phyloP scores from a whole-genome alignment of 2,888 invertebrate genomes.

The Siphlonurus alternatus region DNA sequence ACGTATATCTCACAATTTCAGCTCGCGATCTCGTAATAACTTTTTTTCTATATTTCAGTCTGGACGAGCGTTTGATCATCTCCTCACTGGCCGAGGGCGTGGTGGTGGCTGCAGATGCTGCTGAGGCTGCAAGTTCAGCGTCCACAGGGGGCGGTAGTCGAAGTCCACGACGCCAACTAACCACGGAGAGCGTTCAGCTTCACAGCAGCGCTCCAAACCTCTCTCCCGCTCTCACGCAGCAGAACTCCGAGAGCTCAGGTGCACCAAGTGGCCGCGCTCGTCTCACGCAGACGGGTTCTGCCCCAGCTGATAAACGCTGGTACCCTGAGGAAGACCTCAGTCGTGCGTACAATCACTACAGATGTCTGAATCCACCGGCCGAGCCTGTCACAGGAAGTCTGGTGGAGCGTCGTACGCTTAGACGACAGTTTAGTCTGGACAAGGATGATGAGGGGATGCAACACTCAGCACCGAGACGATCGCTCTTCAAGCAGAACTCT shows the following conservation, averaged over 20 bases:
- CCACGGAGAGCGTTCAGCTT: neutral
- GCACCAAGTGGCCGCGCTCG: neutral
- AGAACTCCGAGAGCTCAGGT: conserved; percentile 20
- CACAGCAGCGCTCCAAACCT: conserved; percentile 17
- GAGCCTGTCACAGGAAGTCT: conserved; percentile 26
- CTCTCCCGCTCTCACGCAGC: conserved; percentile 20
- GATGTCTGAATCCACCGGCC: conserved; percentile 49
- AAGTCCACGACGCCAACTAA: neutral
- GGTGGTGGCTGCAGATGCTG: neutral
- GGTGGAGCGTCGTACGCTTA: conserved; percentile 31
- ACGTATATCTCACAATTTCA: conserved; percentile 25
- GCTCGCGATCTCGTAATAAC: too few species aligned
- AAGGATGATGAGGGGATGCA: conserved; percentile 40
- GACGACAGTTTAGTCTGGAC: conserved; percentile 52
- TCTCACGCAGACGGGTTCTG: neutral
- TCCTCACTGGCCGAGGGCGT: conserved; percentile 18
- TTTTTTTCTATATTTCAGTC: too few species aligned
- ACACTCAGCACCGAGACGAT: conserved; percentile 18
- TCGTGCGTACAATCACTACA: conserved; percentile 57
- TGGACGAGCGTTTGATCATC: conserved; percentile 44
- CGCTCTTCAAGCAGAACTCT: conserved; percentile 46
- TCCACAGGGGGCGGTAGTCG: neutral
- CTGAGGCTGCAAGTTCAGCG: neutral
- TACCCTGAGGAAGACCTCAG: conserved; percentile 41
- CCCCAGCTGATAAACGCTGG: neutral